Conservation (phyloP, 2,888 invertebrate species). For the Argyresthia albistria region DNA sequence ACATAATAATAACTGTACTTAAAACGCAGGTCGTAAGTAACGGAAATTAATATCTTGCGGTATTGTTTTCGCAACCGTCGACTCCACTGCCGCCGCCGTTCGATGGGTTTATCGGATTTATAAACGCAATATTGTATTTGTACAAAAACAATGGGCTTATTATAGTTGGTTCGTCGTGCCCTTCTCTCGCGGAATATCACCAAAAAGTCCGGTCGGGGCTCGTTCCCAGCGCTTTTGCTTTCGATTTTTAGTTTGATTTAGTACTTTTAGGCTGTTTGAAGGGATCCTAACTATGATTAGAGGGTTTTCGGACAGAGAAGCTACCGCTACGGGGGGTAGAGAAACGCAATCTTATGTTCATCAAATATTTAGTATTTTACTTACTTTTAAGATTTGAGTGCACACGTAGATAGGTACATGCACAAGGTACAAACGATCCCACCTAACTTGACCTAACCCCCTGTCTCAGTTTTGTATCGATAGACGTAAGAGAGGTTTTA, state of each 20-base stretch:
- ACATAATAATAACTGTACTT: too few species aligned
- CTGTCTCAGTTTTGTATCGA: too few species aligned
- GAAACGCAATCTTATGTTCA: neutral
- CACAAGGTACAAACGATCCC: too few species aligned
- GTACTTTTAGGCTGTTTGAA: too few species aligned
- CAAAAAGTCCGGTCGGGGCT: conserved; percentile 7
- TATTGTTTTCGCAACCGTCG: neutral
- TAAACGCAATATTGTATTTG: conserved; percentile 72
- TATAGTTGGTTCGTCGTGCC: conserved; percentile 61
- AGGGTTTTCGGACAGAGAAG: neutral
- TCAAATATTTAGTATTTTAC: too few species aligned
- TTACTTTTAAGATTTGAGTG: too few species aligned
- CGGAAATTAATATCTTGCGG: too few species aligned
- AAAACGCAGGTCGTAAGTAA: too few species aligned
- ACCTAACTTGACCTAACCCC: too few species aligned
- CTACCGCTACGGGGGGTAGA: neutral
- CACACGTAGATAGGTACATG: too few species aligned
- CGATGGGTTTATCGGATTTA: conserved; percentile 65
- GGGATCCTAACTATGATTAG: too few species aligned
- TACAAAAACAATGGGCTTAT: conserved; percentile 72
- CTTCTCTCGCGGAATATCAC: conserved; percentile 3
- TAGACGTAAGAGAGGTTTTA: too few species aligned
- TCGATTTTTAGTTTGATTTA: neutral
- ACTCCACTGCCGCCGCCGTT: conserved; percentile 32
- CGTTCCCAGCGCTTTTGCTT: neutral